Evolutionary conservation across 2,797 vertebrate species (phyloP).

Genomic region (Platyrinchus mystaceus): DNA sequence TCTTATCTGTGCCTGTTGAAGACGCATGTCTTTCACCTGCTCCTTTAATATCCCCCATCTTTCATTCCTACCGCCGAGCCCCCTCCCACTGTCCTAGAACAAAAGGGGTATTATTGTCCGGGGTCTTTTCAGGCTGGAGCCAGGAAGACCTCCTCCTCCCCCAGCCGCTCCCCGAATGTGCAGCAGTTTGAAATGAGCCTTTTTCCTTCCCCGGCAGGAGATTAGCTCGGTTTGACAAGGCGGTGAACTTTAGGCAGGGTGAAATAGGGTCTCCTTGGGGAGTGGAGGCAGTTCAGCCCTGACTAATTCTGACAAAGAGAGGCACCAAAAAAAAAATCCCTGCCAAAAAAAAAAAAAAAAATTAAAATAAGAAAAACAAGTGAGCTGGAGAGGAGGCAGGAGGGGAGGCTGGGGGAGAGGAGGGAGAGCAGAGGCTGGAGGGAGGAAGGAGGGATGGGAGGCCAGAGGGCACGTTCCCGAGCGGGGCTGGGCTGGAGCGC

Average conservation of each 20-base stretch:
- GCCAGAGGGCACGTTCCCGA: conserved; percentile 25
- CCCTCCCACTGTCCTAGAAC: conserved; percentile 81
- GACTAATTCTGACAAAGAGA: conserved; percentile 64
- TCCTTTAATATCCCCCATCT: conserved; percentile 81
- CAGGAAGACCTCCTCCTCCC: conserved; percentile 74
- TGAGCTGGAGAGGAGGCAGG: background rate
- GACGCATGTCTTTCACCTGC: conserved; percentile 83
- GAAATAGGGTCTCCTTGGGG: conserved; percentile 74
- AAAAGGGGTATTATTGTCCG: conserved; percentile 82
- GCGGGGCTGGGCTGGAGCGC: background rate
- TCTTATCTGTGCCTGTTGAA: conserved; percentile 80
- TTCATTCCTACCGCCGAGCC: conserved; percentile 77
- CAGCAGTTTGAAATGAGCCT: conserved; percentile 76
- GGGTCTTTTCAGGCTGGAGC: conserved; percentile 81
- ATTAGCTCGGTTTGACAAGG: conserved; percentile 82
- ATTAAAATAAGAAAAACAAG: conserved; percentile 53
- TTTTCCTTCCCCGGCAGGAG: conserved; percentile 76
- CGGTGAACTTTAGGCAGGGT: conserved; percentile 78
- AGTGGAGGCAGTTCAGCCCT: conserved; percentile 70
- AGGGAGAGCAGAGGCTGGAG: background rate
- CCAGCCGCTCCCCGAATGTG: conserved; percentile 50
- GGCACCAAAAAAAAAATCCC: background rate
- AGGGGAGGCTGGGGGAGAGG: background rate
- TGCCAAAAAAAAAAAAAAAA: background rate
- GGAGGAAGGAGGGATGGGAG: conserved; percentile 30